Evolutionary conservation across 2,888 invertebrate species (phyloP).

Genomic region (Oscheius sp.): DNA sequence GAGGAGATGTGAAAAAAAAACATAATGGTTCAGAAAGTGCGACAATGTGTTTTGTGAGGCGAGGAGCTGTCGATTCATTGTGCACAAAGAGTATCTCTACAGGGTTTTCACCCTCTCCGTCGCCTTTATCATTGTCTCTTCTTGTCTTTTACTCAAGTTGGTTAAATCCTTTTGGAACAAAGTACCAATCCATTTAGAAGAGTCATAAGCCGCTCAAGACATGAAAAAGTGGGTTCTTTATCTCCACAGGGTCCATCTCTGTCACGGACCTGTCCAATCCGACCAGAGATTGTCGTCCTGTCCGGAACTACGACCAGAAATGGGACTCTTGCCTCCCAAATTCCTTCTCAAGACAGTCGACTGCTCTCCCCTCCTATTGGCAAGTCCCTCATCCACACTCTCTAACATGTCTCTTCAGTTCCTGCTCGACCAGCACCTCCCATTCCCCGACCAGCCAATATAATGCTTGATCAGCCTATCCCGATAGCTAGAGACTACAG

Average conservation of each 20-base stretch:
- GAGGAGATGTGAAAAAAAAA: not conserved
- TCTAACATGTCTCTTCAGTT: slow-evolving; percentile 17
- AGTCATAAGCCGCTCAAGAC: not conserved
- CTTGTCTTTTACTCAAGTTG: slow-evolving; percentile 41
- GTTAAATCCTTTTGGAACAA: not conserved
- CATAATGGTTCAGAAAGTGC: slow-evolving; percentile 44
- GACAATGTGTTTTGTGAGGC: slow-evolving; percentile 54
- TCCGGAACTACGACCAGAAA: slow-evolving; percentile 16
- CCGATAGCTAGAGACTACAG: slow-evolving; percentile 6
- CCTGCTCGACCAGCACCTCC: slow-evolving; percentile 29
- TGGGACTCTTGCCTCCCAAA: not conserved
- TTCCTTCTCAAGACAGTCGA: slow-evolving; percentile 10
- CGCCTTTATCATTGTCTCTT: slow-evolving; percentile 38
- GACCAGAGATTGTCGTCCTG: slow-evolving; percentile 20
- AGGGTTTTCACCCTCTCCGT: slow-evolving; percentile 41
- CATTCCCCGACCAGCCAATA: not conserved
- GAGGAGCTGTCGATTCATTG: slow-evolving; percentile 44
- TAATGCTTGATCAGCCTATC: slow-evolving; percentile 20
- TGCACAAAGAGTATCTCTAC: slow-evolving; percentile 43
- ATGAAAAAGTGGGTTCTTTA: not conserved
- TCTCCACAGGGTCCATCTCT: not conserved
- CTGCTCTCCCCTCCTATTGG: slow-evolving; percentile 23
- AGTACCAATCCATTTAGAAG: not conserved
- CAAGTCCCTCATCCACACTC: not conserved
- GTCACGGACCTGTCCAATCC: not conserved